phyloP scores from a whole-genome alignment of 2,797 vertebrate genomes.

The Malacoctenus gilli region DNA sequence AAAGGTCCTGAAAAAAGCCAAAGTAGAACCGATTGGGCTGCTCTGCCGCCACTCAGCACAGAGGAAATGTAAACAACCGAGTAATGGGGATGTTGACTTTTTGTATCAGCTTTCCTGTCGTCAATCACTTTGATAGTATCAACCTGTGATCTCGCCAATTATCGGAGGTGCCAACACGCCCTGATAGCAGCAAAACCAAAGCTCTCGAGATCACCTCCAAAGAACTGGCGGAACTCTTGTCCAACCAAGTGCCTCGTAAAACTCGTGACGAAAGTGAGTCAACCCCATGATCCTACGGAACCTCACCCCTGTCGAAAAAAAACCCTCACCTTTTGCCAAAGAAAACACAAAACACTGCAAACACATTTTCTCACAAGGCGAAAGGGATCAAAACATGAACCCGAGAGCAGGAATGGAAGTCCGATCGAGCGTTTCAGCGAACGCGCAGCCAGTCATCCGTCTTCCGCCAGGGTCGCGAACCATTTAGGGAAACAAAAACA shows the following conservation, averaged over 20 bases:
- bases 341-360: constrained; percentile 42
- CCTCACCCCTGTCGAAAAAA: constrained; percentile 41
- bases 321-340: constrained; percentile 51
- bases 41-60: constrained; percentile 48
- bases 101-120: constrained; percentile 69
- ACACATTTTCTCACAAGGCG: constrained; percentile 45
- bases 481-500: constrained; percentile 45
- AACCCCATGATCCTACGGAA: constrained; percentile 25
- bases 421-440: constrained; percentile 22
- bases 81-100: constrained; percentile 71
- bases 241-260: constrained; percentile 48
- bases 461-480: constrained; percentile 22
- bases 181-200: constrained; percentile 51
- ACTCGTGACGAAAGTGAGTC: constrained; percentile 12
- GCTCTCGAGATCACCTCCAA: constrained; percentile 37
- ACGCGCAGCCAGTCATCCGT: constrained; percentile 29
- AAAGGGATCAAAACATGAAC: constrained; percentile 57
- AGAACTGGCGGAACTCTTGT: constrained; percentile 35
- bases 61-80: constrained; percentile 65
- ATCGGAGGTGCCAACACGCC: constrained; percentile 51
- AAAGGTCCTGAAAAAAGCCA: constrained; percentile 57
- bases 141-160: constrained; percentile 55
- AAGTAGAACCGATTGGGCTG: constrained; percentile 46
- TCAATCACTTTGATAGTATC: constrained; percentile 70
- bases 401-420: constrained; percentile 30